A percentile compares a stretch with the other conserved stretches of the same genome.
These are phyloP conservation scores for Suncus etruscus DNA, from an alignment of 2,113 vertebrate genomes.

Conservation along the genomic window DNA sequence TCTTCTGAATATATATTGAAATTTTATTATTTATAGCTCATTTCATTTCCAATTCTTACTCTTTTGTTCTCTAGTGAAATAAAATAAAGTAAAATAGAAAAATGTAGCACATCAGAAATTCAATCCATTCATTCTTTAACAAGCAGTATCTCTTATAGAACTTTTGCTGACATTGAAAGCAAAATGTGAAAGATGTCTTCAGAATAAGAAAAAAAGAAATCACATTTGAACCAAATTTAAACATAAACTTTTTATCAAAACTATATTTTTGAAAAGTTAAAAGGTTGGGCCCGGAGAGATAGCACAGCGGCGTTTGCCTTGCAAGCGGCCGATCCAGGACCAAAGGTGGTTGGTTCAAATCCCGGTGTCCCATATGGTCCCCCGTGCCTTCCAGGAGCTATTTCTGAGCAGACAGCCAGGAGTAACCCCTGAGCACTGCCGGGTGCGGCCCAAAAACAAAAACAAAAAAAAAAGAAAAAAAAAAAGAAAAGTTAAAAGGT, in stretches of 20 bases:
- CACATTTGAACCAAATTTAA: not conserved
- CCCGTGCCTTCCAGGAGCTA: too few species aligned
- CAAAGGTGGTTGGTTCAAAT: too few species aligned
- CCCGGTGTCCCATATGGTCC: too few species aligned
- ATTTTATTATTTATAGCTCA: slow-evolving; percentile 52
- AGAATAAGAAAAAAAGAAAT: slow-evolving; percentile 12
- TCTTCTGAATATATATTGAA: not conserved
- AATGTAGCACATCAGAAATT: not conserved
- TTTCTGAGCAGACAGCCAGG: too few species aligned
- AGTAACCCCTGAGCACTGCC: too few species aligned
- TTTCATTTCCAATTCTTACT: slow-evolving; percentile 39
- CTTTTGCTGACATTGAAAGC: slow-evolving; percentile 34
- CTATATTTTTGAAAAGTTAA: not conserved
- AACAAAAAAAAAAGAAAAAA: too few species aligned
- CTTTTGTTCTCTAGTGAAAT: slow-evolving; percentile 28
- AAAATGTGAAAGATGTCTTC: slow-evolving; percentile 25
- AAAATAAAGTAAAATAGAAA: slow-evolving; percentile 36
- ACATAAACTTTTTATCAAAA: not conserved
- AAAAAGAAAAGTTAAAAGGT: slow-evolving; percentile 31
- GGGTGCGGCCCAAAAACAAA: too few species aligned
- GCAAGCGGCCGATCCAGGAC: too few species aligned
- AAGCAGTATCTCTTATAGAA: not conserved
- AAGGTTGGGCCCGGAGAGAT: too few species aligned
- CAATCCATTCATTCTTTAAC: slow-evolving; percentile 33
- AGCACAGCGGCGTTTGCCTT: too few species aligned